Conservation (phyloP, 2,888 invertebrate species). For the Campoplex capitator region DNA sequence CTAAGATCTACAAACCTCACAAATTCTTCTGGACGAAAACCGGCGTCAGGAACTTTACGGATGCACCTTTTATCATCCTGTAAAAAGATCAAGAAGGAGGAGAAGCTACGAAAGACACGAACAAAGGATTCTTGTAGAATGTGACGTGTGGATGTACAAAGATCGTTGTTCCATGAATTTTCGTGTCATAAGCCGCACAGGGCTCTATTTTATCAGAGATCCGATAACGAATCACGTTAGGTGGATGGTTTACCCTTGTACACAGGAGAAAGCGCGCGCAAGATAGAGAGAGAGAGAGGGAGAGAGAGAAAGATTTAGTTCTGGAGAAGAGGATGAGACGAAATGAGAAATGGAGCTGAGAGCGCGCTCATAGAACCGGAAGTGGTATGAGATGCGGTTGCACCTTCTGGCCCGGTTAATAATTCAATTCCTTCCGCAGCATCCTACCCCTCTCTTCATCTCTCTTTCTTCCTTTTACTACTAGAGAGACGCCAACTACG, state of each 20-base stretch:
- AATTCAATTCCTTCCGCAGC: constrained; percentile 83
- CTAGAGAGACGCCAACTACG: constrained; percentile 17
- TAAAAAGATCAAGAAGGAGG: neutral
- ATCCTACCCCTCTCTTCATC: constrained; percentile 6
- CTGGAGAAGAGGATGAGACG: constrained; percentile 15
- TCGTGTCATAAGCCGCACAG: constrained; percentile 6
- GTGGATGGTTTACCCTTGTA: constrained; percentile 60
- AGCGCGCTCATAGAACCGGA: constrained; percentile 35
- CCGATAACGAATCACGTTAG: constrained; percentile 70
- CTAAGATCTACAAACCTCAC: neutral
- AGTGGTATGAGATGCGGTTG: constrained; percentile 76
- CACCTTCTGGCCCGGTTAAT: constrained; percentile 83
- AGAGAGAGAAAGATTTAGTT: neutral
- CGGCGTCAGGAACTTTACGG: neutral
- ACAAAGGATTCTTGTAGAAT: neutral
- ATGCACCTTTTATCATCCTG: neutral
- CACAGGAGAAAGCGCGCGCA: constrained; percentile 38
- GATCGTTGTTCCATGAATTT: constrained; percentile 29
- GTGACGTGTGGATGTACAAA: constrained; percentile 11
- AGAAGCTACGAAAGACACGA: neutral
- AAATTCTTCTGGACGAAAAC: neutral
- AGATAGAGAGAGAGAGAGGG: constrained; percentile 35
- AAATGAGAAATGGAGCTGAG: constrained; percentile 10
- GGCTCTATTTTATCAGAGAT: constrained; percentile 64
- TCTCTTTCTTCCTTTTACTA: neutral